Base-by-base conservation (phyloP, 2,113 vertebrate species). In the Danionella cerebrum region DNA sequence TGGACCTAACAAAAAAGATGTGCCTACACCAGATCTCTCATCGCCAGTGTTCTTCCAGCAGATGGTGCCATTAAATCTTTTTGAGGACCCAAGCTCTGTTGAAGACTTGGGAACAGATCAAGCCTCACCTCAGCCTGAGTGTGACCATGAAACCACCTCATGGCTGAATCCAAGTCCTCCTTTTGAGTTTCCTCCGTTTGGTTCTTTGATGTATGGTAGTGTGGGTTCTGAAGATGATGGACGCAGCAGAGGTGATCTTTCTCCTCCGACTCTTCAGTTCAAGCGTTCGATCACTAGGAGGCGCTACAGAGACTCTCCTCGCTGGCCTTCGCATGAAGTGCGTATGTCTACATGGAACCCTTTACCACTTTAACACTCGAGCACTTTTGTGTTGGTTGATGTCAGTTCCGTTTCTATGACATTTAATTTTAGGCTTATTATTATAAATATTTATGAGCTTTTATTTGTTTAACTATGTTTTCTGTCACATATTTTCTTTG, bases 251-350 rank as follows among this genome's bases (percentile, higher is more conserved):
- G 25, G 62, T 16, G 63, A 67, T 11, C 42, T 59, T 7, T 73
- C 75, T 3, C 48, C 72, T 47, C 53, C 70, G 2, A 2, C 25
- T 14, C 66, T 77, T 48, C 53, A 67, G 19, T 71, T 73, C 33
- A 51, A 21, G 4, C 31, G 25, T 12, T 42, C 39, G 27, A 52
- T 16, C 65, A 42, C 60, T 21, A 71, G 65, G 62, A 71, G 75
- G 67, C 70, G 29, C 51, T 79, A 79, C 11, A 68, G 78, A 67
- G 73, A 79, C 42, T 79, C 78, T 19, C 78, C 78, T 6, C 73
- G 75, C 45, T 77, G 78, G 78, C 75, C 73, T 4, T 41, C 74
- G 1, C 67, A 76, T 35, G 73, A 75, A 10, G 74, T 75, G 8
- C 73, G 54, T 31, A 71, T 79, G 51, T 39, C 70, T 33, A 31